Base-by-base conservation (phyloP, 2,113 vertebrate species). In the Ophthalmolycus amberensis region DNA sequence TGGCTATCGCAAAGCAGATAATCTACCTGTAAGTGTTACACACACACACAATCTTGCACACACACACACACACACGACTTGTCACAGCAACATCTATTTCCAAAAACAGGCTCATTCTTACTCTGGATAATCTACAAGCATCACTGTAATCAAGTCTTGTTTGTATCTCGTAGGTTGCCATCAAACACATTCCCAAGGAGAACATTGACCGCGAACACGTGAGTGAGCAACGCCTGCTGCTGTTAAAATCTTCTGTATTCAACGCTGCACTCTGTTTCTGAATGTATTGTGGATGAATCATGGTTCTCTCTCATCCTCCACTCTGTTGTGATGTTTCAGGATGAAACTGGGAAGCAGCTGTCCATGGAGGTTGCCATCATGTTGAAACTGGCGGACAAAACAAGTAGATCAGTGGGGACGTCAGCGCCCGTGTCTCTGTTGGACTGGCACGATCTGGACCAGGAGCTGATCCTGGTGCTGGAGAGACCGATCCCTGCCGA, bases 391-490 rank as follows among this genome's bases (percentile, higher is more conserved):
- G 29, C 0, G 29, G 29, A 29, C 29, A 0, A 0, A 29, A 29
- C 2, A 29, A 29, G 29, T 29, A 3, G 29, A 77, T 3, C 32
- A n/a, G 42, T 6, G 72, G 32, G 12, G 3, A 1, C 11, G 0
- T 25, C 76, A 0, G 52, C 54, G 3, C 7, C 29, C 0, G 64
- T 78, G 16, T 22, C 56, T 4, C 37, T 77, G 0, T 56, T 85
- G 46, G 83, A 77, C 72, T 76, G 77, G 66, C 80, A 66, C 0
- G 48, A 80, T 14, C 34, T 80, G n/a, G 48, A 14, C 12, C 1
- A 37, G 40, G 54, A 80, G 73, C 42, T 85, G 2, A 62, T 80
- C 16, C 25, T 85, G 32, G 72, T 85, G 15, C 27, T 80, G 67
- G 72, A 85, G 62, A 64, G 59, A 6, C 72, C 79, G 3, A 37